phyloP scores from a whole-genome alignment of 2,888 invertebrate species.

The Phragmatobia fuliginosa region DNA sequence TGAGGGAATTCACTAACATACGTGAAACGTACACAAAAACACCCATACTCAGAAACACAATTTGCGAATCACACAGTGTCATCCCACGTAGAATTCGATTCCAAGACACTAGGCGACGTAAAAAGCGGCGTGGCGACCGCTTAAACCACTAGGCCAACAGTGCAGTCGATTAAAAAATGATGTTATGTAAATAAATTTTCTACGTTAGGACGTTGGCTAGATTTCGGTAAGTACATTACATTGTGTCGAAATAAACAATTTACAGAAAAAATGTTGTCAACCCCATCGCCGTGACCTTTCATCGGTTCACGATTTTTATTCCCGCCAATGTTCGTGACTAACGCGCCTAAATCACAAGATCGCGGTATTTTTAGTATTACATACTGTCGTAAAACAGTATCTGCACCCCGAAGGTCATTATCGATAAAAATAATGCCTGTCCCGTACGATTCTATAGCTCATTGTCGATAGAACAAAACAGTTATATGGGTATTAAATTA shows the following conservation, averaged over 20 bases:
- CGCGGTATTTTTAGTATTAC: conserved; percentile 67
- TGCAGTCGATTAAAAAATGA: too few species aligned
- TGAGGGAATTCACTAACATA: too few species aligned
- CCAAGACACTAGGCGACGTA: too few species aligned
- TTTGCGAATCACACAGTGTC: too few species aligned
- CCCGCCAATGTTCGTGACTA: conserved; percentile 62
- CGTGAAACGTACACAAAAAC: too few species aligned
- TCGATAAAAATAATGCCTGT: conserved; percentile 47
- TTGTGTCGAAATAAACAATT: neutral
- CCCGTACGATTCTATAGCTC: conserved; percentile 12
- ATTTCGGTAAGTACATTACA: neutral
- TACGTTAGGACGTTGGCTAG: too few species aligned
- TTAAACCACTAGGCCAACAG: too few species aligned
- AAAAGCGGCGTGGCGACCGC: too few species aligned
- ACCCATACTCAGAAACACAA: too few species aligned
- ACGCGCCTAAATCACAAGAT: conserved; percentile 64
- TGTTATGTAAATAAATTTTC: too few species aligned
- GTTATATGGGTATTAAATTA: neutral
- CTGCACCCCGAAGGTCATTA: conserved; percentile 60
- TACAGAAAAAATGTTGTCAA: conserved; percentile 47
- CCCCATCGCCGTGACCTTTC: conserved; percentile 45
- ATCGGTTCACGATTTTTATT: conserved; percentile 67
- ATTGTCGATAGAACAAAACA: conserved; percentile 1
- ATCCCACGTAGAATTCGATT: too few species aligned
- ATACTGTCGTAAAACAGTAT: conserved; percentile 67